Evolutionary conservation across 1,140 invertebrate genomes (phyloP).

Genomic region (Holcopasites calliopsidis): DNA sequence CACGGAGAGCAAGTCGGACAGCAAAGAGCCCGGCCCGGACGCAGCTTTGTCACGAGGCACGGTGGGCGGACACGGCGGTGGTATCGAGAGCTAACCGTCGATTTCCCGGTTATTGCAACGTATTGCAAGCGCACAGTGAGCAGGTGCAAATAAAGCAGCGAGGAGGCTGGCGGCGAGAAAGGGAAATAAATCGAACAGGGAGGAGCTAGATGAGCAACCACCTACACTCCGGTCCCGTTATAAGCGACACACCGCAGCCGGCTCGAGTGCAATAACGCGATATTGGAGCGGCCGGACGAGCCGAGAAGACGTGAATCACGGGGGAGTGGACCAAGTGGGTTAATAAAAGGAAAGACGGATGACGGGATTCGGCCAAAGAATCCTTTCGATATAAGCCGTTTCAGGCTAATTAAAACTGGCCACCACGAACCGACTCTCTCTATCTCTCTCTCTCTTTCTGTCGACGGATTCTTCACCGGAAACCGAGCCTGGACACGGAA

Average conservation of each 20-base stretch:
- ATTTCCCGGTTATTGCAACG: conserved; percentile 63
- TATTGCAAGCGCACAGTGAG: conserved; percentile 57
- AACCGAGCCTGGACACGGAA: background rate
- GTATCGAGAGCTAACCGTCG: conserved; percentile 64
- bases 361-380: conserved; percentile 37
- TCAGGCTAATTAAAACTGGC: conserved; percentile 53
- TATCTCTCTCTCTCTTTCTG: no score
- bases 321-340: background rate
- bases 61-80: conserved; percentile 26
- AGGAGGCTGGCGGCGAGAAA: conserved; percentile 25
- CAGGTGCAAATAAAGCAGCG: conserved; percentile 63
- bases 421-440: conserved; percentile 17
- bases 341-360: conserved; percentile 56
- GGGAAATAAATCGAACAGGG: conserved; percentile 60
- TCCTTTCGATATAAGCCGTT: conserved; percentile 46
- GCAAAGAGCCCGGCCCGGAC: conserved; percentile 42
- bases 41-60: conserved; percentile 42
- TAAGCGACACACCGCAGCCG: conserved; percentile 60
- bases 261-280: conserved; percentile 63
- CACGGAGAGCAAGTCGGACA: conserved; percentile 8
- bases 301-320: background rate
- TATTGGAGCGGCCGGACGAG: conserved; percentile 51
- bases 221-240: conserved; percentile 35
- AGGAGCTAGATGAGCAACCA: conserved; percentile 54
- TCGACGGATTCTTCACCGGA: background rate